Evolutionary conservation across 2,113 vertebrate genomes (phyloP), one percentile per base, ranked within the genome.

Genomic region (Tyto alba): DNA sequence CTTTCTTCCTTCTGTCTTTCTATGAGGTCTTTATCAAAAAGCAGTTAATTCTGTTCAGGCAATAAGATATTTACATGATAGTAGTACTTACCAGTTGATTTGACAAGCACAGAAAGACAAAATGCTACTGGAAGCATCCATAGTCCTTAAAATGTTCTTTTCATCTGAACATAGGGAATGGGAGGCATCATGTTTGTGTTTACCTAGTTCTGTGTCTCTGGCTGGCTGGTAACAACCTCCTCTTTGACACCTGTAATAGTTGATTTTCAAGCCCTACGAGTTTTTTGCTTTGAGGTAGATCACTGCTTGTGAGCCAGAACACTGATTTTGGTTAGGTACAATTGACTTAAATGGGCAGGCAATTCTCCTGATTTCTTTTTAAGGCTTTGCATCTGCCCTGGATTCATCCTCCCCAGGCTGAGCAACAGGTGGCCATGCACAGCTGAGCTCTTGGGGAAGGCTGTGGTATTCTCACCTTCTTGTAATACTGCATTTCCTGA

Each of bases 51-150:
- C 4, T 48, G 30, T 53, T 66, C 27, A 56, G 27, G 10, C 23
- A 78, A 2, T 29, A 56, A 75, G 43, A 29, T 40, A 36, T 64
- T 41, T 52, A 85, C 72, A 23, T 22, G 18, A 1, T 40, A 59
- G 13, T 5, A 75, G 22, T 50, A n/a, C 4, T 38, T 41, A 27
- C 5, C 16, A 14, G 6, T 27, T 87, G 41, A 55, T 78, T 50
- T 90, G 12, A 34, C 40, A 26, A 47, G 7, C 10, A 60, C 6
- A 83, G 62, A 1, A 32, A 63, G 22, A 78, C 15, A 40, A 84
- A 73, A 40, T 34, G 26, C 8, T 88, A 25, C n/a, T 8, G 5
- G 43, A 56, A 83, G 7, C 34, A 67, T 22, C 8, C 0, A 0
- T 17, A 55, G 21, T 50, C 30, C 25, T 89, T 62, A 52, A 66